Evolutionary conservation across 2,888 invertebrate genomes (phyloP).

Genomic region (Sepiola atlantica): DNA sequence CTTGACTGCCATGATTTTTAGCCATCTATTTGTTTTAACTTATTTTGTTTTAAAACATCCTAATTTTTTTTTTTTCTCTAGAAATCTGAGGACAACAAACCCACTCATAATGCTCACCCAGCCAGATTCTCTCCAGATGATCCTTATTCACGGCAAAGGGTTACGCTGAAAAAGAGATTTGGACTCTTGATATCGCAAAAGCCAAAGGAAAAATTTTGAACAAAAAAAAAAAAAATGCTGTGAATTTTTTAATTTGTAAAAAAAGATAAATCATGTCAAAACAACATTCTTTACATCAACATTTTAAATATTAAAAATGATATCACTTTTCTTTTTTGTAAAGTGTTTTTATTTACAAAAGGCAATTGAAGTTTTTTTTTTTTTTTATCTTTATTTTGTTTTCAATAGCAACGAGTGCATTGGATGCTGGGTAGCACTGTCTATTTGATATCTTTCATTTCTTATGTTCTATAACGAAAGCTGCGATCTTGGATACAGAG

Average conservation of each 20-base stretch:
- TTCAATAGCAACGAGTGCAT: too few species aligned
- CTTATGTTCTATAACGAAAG: too few species aligned
- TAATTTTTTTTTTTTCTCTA: constrained; percentile 76
- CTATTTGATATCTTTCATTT: too few species aligned
- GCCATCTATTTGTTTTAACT: too few species aligned
- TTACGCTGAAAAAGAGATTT: constrained; percentile 91
- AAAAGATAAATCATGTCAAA: not conserved
- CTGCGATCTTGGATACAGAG: too few species aligned
- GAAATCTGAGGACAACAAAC: constrained; percentile 84
- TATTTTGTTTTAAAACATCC: not conserved
- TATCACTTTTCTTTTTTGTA: too few species aligned
- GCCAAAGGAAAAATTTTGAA: constrained; percentile 75
- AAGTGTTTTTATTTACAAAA: too few species aligned
- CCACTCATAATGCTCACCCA: constrained; percentile 92
- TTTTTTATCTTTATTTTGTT: too few species aligned
- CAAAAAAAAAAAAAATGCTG: not conserved
- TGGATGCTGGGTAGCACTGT: too few species aligned
- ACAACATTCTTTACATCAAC: not conserved
- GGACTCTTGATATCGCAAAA: constrained; percentile 89
- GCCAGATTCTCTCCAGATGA: constrained; percentile 97
- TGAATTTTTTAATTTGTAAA: not conserved
- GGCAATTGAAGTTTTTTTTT: too few species aligned
- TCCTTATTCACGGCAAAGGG: constrained; percentile 90
- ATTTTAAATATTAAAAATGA: not conserved
- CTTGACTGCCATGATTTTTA: not conserved